A percentile compares a stretch with the other conserved stretches of the same genome.
Conservation (phyloP, 2,797 vertebrate genomes). For the Gallinago stenura region DNA sequence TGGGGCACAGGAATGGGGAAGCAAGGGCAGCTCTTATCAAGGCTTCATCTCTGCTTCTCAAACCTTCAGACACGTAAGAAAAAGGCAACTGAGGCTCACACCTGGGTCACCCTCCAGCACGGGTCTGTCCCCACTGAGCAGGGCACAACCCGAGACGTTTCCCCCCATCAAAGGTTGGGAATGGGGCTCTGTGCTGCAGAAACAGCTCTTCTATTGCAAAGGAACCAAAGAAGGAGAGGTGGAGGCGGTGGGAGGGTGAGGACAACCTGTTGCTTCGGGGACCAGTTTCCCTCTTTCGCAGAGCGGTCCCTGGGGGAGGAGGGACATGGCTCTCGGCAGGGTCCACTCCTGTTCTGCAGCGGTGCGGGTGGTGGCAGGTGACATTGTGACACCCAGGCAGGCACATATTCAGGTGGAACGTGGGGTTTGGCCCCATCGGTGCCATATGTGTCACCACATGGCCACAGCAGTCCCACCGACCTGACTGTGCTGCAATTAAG, state of each 20-base stretch:
- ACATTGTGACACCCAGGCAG: neutral
- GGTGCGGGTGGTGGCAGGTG: neutral
- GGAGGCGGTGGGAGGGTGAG: neutral
- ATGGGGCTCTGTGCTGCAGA: neutral
- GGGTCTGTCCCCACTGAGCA: neutral
- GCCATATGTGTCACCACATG: neutral
- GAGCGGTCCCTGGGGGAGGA: neutral
- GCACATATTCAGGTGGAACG: neutral
- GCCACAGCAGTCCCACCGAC: neutral
- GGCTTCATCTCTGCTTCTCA: neutral
- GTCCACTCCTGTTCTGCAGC: accelerated
- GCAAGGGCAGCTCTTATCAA: neutral
- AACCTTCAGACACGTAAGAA: neutral
- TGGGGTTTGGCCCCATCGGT: neutral
- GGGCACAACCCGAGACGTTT: neutral
- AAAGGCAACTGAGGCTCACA: neutral
- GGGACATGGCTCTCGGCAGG: accelerated
- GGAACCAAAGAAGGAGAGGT: neutral
- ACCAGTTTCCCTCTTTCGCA: neutral
- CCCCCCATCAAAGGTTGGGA: accelerated
- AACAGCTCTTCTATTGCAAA: neutral
- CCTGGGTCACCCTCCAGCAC: neutral
- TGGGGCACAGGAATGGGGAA: neutral
- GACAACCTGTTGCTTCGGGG: neutral
- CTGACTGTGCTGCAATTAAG: accelerated